These are phyloP conservation scores for Lutjanus argentimaculatus DNA, from an alignment of 2,797 vertebrate genomes.

Conservation along the genomic window DNA sequence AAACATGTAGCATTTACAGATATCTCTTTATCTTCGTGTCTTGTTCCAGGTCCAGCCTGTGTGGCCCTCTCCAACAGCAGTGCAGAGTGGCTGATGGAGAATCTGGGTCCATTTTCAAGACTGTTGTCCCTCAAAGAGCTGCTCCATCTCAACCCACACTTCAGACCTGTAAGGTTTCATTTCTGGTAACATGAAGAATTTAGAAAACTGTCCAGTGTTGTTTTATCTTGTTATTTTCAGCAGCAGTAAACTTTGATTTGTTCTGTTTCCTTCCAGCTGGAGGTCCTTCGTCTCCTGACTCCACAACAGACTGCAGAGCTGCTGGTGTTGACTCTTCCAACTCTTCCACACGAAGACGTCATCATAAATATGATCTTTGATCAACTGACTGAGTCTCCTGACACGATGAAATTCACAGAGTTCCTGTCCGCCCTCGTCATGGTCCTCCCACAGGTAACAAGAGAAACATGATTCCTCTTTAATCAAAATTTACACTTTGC, in stretches of 20 bases:
- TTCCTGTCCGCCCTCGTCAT: constrained; percentile 63
- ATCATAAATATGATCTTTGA: constrained; percentile 75
- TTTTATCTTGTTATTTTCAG: neutral
- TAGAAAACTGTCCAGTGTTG: neutral
- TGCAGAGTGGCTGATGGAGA: constrained; percentile 69
- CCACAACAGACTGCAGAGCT: constrained; percentile 73
- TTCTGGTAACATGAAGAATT: neutral
- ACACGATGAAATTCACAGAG: constrained; percentile 23
- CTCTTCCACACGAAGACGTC: constrained; percentile 44
- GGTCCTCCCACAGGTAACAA: constrained; percentile 53
- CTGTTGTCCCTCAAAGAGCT: constrained; percentile 64
- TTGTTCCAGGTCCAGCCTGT: constrained; percentile 70
- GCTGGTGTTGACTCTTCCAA: constrained; percentile 54
- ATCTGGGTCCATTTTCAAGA: constrained; percentile 77
- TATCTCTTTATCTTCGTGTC: neutral
- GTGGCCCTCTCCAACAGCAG: constrained; percentile 61
- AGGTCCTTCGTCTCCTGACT: constrained; percentile 67
- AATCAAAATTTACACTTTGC: neutral
- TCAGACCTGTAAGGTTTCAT: constrained; percentile 71
- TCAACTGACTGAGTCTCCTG: constrained; percentile 45
- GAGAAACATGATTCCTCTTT: neutral
- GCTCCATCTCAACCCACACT: constrained; percentile 70
- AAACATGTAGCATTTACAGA: neutral
- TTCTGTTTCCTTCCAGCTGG: constrained; percentile 61
- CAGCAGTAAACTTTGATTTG: neutral